Percentiles rank a stretch among this genome's conserved stretches.
Evolutionary conservation across 23 tunicate species (phyloP).

Genomic region (Diplosoma virens): DNA sequence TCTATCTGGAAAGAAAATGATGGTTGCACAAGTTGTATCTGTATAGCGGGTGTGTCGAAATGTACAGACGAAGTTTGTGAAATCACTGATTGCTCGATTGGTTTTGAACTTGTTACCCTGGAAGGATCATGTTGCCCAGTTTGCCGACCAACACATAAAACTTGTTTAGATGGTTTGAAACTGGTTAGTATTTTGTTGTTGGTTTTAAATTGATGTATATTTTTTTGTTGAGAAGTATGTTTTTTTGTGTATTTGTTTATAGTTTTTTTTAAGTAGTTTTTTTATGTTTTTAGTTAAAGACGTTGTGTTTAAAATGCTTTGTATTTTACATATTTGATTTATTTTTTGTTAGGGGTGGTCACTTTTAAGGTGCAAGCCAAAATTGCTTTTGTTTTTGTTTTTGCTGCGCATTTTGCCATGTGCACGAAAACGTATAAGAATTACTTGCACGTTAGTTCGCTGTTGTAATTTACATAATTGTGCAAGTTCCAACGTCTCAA

Average conservation of each 20-base stretch:
- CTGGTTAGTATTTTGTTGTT: slow-evolving; percentile 56
- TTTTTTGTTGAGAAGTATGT: too few species aligned
- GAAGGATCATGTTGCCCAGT: slow-evolving; percentile 70
- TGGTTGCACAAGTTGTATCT: slow-evolving; percentile 95
- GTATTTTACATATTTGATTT: too few species aligned
- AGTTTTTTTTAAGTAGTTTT: not conserved
- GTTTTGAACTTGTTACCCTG: slow-evolving; percentile 24
- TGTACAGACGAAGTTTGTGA: slow-evolving; percentile 83
- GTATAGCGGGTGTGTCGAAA: slow-evolving; percentile 80
- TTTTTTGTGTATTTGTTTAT: too few species aligned
- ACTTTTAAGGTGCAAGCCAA: too few species aligned
- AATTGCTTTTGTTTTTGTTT: too few species aligned
- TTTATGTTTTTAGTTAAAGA: not conserved
- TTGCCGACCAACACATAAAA: slow-evolving; percentile 41
- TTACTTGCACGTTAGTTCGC: too few species aligned
- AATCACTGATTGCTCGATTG: slow-evolving; percentile 42
- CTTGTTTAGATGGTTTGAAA: slow-evolving; percentile 63
- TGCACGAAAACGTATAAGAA: too few species aligned
- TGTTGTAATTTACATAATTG: too few species aligned
- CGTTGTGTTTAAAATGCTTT: too few species aligned
- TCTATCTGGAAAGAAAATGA: slow-evolving; percentile 92
- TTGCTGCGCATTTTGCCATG: too few species aligned
- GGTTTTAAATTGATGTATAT: not conserved
- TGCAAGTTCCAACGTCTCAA: too few species aligned
- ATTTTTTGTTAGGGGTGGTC: too few species aligned